Base-by-base conservation (phyloP, 2,888 invertebrate genomes). In the Andrena camellia region DNA sequence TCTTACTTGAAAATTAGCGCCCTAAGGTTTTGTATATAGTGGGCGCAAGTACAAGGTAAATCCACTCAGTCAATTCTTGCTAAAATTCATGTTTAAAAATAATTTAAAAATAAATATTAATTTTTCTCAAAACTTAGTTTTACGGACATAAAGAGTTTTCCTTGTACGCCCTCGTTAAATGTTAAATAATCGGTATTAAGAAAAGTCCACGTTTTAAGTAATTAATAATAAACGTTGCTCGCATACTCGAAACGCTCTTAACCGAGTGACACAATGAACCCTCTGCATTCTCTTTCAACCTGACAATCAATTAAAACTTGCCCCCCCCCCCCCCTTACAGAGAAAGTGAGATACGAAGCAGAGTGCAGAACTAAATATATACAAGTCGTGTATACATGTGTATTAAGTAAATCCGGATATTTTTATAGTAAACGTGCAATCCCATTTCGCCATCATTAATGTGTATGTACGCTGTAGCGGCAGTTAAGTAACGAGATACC, bases 191-290 rank as follows among this genome's bases (percentile, higher is more conserved):
- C n/a, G 31, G 31, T 33, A 33, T 35, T 35, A 35, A 35, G 2
- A 8, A 35, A 57, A 26, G 35, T 20, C n/a, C 57, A 35, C 26
- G n/a, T 57, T 57, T 35, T 54, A 57, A 69, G 31, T 57, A 69
- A 69, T 69, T 57, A 69, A 59, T 52, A 69, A 42, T 26, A 35
- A 23, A 23, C 26, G 7, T 42, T 59, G 57, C n/a, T 10, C 26
- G 33, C 29, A 26, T 26, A 42, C 69, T 59, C 29, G 57, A 59
- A 42, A 69, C 57, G 35, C 57, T 59, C 57, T 69, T 42, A 69
- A 69, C 68, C 57, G 57, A 68, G 57, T 68, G 42, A 69, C 69
- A 69, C 57, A 57, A 69, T 42, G 42, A 35, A 57, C 35, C 57
- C 57, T 33, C 29, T 33, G 33, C 33, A 33, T 33, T 69, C 35